Evolutionary conservation across 1,140 invertebrate species (phyloP), one percentile per base, ranked within the genome.

Genomic region (Drosophila kepulauana): DNA sequence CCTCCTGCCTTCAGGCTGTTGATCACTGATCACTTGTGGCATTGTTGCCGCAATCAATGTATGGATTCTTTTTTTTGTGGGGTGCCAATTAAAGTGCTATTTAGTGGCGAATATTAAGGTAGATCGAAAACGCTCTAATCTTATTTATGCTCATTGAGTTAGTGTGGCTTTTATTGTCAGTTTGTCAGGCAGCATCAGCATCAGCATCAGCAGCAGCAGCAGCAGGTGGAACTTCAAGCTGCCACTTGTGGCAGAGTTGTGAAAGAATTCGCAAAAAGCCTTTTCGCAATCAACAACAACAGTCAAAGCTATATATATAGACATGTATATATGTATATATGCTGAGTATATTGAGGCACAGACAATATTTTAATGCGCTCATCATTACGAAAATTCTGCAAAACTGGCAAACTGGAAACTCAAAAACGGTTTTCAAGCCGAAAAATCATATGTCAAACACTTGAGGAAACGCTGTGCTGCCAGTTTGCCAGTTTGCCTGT

Each of bases 401-500:
- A 86, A 25, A 87, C 75, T 75, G 35, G 35, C 78, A 67, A 75
- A 78, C 78, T 85, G 81, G 75, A 64, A 81, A 86, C 82, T 75
- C 76, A 65, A 74, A 84, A 81, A 75, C 59, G 65, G 51, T 77
- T 82, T 82, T 82, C 68, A 82, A 85, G 73, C 82, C 46, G 16
- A 77, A 86, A 87, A 86, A 87, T 88, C 82, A 88, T 87, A 87
- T 87, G 82, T 87, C 82, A 87, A 87, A 88, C 79, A 87, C 82
- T 87, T 70, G 63, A 85, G 51, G 45, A 72, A 33, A 52, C 66
- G 11, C 41, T n/a, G 41, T 2, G 41, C 41, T 43, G 41, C 41
- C 41, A 43, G 41, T 46, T 43, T 59, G 38, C 38, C 54, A 45
- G 57, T 30, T 25, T 51, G 48, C 35, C 5, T 10, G 16, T 30